These are phyloP conservation scores for Helobdella robusta DNA, from an alignment of 2,888 invertebrate genomes.

Conservation along the genomic window DNA sequence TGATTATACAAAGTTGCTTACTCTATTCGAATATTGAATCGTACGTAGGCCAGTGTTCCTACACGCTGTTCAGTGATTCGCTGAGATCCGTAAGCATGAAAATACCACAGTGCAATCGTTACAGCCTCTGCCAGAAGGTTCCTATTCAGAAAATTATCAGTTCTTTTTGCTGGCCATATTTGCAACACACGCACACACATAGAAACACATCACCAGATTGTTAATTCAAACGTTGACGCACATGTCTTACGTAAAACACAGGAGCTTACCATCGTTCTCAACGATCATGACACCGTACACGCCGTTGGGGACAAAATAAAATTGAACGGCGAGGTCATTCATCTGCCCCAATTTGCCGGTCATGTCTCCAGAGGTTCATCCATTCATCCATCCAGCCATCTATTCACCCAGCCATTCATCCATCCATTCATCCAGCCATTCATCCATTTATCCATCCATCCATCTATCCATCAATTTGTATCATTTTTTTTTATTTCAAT, in stretches of 20 bases:
- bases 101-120: constrained; percentile 31
- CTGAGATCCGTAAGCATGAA: constrained; percentile 23
- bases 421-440: too few relatives aligned
- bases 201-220: not conserved
- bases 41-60: constrained; percentile 63
- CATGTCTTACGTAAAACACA: not conserved
- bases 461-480: too few relatives aligned
- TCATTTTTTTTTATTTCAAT: too few relatives aligned
- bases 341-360: constrained; percentile 7
- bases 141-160: too few relatives aligned
- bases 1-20: too few relatives aligned
- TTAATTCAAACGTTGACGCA: not conserved
- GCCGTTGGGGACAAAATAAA: constrained; percentile 25
- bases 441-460: too few relatives aligned
- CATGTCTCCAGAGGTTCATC: constrained; percentile 11
- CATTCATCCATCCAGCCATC: too few relatives aligned
- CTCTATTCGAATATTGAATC: too few relatives aligned
- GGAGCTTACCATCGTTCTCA: constrained; percentile 23
- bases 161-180: too few relatives aligned
- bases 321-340: constrained; percentile 17
- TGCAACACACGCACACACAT: not conserved
- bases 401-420: too few relatives aligned
- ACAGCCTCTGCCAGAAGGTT: constrained; percentile 31
- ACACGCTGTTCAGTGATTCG: constrained; percentile 53
- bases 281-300: constrained; percentile 19